phyloP scores from a whole-genome alignment of 2,797 vertebrate genomes.

The Molossus alvarezi region DNA sequence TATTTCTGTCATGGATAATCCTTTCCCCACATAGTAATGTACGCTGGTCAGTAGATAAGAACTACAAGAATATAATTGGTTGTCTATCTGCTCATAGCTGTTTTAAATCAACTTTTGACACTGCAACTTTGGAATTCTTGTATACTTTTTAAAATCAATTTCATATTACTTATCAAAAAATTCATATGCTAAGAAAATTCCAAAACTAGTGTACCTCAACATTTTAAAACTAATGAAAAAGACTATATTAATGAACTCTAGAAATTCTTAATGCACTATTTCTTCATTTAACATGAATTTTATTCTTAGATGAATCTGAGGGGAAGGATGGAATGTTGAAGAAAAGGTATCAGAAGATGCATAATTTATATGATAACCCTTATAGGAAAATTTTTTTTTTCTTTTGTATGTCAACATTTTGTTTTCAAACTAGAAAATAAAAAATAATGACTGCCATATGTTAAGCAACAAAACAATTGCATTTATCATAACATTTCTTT shows the following conservation, averaged over 20 bases:
- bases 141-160: not conserved
- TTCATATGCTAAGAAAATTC: not conserved
- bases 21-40: not conserved
- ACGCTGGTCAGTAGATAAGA: not conserved
- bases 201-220: not conserved
- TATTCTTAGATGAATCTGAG: not conserved
- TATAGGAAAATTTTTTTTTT: slow-evolving; percentile 26
- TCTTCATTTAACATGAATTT: not conserved
- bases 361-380: not conserved
- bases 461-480: not conserved
- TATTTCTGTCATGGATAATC: slow-evolving; percentile 57
- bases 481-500: not conserved
- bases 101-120: slow-evolving; percentile 63
- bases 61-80: not conserved
- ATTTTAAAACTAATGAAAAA: slow-evolving; percentile 20
- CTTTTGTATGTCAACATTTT: not conserved
- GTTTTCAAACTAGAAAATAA: slow-evolving; percentile 36
- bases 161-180: slow-evolving; percentile 12
- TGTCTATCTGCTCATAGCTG: not conserved
- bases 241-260: not conserved
- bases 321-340: not conserved
- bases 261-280: not conserved
- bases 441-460: not conserved
- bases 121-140: not conserved
- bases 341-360: not conserved